Evolutionary conservation across 1,140 invertebrate species (phyloP).

Genomic region (Arion vulgaris): DNA sequence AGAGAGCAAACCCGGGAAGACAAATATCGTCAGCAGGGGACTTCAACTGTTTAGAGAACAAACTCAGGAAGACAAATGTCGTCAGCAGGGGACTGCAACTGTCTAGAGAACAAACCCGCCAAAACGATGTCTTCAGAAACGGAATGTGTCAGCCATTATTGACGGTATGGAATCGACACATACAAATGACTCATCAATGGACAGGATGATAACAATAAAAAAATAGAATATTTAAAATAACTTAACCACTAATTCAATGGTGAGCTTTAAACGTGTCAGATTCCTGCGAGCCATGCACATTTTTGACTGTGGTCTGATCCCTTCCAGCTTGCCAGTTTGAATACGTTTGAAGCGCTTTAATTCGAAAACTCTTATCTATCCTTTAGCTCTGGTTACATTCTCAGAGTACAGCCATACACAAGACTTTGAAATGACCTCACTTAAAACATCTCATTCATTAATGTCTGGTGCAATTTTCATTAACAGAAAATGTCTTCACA

Average conservation of each 20-base stretch:
- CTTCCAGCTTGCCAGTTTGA: background rate
- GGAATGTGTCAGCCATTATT: no score
- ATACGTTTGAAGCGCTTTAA: background rate
- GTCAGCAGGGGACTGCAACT: no score
- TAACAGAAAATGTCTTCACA: background rate
- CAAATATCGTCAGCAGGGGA: no score
- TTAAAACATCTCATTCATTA: background rate
- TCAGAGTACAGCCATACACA: background rate
- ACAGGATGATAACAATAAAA: background rate
- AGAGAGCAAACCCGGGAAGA: no score
- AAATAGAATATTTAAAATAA: background rate
- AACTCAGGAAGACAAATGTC: no score
- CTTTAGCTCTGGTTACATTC: background rate
- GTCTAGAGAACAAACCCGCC: no score
- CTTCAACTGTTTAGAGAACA: no score
- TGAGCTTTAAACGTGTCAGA: background rate
- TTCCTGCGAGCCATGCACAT: background rate
- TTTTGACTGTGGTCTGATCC: background rate
- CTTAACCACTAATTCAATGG: background rate
- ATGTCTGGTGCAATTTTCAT: background rate
- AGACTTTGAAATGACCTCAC: background rate
- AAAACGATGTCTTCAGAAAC: no score
- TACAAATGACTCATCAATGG: no score
- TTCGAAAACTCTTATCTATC: background rate
- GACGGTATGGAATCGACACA: no score